Evolutionary conservation across 2,888 invertebrate genomes (phyloP).

Genomic region (Cremastinae sp.): DNA sequence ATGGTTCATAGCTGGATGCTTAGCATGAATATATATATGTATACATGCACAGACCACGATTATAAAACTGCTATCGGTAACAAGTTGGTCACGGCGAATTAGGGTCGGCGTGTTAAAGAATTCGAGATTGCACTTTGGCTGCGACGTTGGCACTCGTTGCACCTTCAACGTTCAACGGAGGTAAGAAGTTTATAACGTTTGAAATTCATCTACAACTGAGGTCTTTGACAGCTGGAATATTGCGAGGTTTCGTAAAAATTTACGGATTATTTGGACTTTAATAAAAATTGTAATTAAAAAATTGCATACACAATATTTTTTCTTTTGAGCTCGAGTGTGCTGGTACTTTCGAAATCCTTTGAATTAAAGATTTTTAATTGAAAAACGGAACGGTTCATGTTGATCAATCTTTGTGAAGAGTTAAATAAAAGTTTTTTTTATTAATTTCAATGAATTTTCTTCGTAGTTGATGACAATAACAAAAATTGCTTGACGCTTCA

Average conservation of each 20-base stretch:
- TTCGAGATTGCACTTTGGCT: constrained; percentile 53
- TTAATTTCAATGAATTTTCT: too few species aligned
- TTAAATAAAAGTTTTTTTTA: too few species aligned
- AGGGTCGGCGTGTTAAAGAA: constrained; percentile 57
- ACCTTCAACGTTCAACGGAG: constrained; percentile 19
- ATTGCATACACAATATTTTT: too few species aligned
- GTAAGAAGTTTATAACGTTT: constrained; percentile 40
- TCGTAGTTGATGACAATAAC: too few species aligned
- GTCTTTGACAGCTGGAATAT: constrained; percentile 4
- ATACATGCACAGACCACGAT: too few species aligned
- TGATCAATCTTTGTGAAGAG: too few species aligned
- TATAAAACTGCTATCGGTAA: constrained; percentile 46
- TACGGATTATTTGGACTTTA: too few species aligned
- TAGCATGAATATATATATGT: constrained; percentile 24
- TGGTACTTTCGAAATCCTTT: too few species aligned
- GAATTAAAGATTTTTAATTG: too few species aligned
- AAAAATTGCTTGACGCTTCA: not conserved
- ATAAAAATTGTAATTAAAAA: too few species aligned
- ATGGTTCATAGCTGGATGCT: not conserved
- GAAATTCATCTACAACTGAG: not conserved
- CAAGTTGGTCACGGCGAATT: constrained; percentile 54
- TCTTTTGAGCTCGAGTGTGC: too few species aligned
- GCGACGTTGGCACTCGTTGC: constrained; percentile 32
- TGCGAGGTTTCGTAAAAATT: not conserved
- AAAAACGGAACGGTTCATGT: too few species aligned